Evolutionary conservation across 1,140 invertebrate genomes (phyloP), one percentile per base, ranked within the genome.

Genomic region (Nomia melanderi): DNA sequence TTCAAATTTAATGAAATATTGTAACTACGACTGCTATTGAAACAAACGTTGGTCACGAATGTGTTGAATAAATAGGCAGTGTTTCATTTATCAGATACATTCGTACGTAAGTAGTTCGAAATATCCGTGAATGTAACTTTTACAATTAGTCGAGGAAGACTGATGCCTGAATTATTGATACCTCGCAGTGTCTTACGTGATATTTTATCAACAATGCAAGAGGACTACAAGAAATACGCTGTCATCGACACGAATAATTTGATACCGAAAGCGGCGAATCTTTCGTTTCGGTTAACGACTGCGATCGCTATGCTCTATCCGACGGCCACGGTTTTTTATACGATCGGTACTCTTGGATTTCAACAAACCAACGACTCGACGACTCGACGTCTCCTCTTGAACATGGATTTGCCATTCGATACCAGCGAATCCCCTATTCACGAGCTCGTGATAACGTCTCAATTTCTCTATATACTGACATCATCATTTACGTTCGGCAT

Each of bases 321-420:
- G 23, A 2, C 27, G 0, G 56, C 59, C 1, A 36, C 50, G 8
- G 17, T 25, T 0, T 14, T 50, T 31, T 78, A 81, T 6, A 27
- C 36, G 1, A 6, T 6, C 9, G 56, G 67, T 1, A 33, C 47
- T 12, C 6, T 83, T 17, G 17, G 1, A 5, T 11, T 8, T 20
- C 64, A 76, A 59, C 4, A 14, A 9, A 17, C 6, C 2, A 60
- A 60, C 1, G 4, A 5, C 17, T 33, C 62, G 7, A 44, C 41
- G 41, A 17, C 41, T 17, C 63, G 70, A 17, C 27, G 73, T 14
- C 78, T 83, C 12, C 50, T 77, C 4, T 29, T 84, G 2, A 76
- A 74, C 33, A 83, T 83, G 77, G 81, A 84, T 4, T 60, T 83
- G 50, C 77, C 81, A n/a, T 84, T 84, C 47, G 77, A 83, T 1